Evolutionary conservation across 2,888 invertebrate genomes (phyloP).

Genomic region (Corbicula japonica): DNA sequence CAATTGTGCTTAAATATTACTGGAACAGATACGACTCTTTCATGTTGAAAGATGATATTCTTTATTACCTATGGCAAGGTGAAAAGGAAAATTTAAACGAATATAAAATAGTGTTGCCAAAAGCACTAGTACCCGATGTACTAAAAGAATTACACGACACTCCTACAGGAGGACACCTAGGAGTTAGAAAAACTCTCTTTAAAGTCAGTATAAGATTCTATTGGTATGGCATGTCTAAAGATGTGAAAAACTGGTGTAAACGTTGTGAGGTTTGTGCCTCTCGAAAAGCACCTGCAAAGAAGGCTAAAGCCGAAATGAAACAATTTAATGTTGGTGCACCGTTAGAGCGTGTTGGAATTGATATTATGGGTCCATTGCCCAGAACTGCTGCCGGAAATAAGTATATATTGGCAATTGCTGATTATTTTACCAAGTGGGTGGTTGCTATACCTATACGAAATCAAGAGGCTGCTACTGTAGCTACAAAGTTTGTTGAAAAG

Average conservation of each 20-base stretch:
- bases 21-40: conserved; percentile 53
- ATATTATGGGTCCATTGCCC: conserved; percentile 39
- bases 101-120: conserved; percentile 7
- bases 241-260: conserved; percentile 41
- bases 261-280: conserved; percentile 51
- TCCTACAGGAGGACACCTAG: conserved; percentile 43
- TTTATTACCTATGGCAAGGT: conserved; percentile 30
- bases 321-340: conserved; percentile 49
- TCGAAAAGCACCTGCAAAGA: conserved; percentile 17
- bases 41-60: conserved; percentile 23
- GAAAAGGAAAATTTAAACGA: neutral
- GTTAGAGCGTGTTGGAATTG: conserved; percentile 49
- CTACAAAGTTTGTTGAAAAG: conserved; percentile 42
- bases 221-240: conserved; percentile 35
- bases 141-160: conserved; percentile 26
- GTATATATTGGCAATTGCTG: conserved; percentile 57
- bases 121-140: neutral
- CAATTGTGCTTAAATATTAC: conserved; percentile 38
- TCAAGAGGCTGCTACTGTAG: conserved; percentile 59
- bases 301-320: conserved; percentile 34
- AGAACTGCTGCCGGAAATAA: conserved; percentile 40
- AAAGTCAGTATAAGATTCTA: conserved; percentile 24
- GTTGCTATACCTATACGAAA: conserved; percentile 52
- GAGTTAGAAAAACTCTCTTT: conserved; percentile 11
- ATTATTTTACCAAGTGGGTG: conserved; percentile 62